Conservation (phyloP, 2,888 invertebrate species). For the Meganola albula region DNA sequence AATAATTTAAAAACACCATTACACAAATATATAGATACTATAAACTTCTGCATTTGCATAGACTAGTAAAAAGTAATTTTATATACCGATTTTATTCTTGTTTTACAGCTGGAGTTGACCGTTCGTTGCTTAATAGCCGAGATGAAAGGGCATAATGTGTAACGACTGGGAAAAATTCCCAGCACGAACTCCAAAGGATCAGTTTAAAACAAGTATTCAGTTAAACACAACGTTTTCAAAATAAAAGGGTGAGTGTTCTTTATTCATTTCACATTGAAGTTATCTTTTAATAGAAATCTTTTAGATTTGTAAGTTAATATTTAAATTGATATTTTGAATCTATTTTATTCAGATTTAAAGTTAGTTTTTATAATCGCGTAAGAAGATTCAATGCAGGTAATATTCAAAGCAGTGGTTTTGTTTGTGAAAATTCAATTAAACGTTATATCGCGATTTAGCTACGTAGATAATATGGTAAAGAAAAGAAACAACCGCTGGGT, state of each 20-base stretch:
- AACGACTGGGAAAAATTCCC: slow-evolving; percentile 41
- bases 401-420: no score
- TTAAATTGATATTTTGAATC: no score
- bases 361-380: no score
- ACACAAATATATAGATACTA: slow-evolving; percentile 23
- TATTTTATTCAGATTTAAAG: no score
- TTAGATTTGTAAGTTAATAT: no score
- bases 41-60: slow-evolving; percentile 52
- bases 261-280: slow-evolving; percentile 3
- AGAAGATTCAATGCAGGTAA: no score
- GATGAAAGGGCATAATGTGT: slow-evolving; percentile 46
- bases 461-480: no score
- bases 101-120: slow-evolving; percentile 45
- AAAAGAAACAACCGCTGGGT: no score
- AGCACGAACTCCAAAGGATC: slow-evolving; percentile 26
- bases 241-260: slow-evolving; percentile 22
- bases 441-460: no score
- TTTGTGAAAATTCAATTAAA: no score
- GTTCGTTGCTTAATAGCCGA: slow-evolving; percentile 47
- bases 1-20: slow-evolving; percentile 12
- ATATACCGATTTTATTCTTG: slow-evolving; percentile 47
- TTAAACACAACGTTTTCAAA: slow-evolving; percentile 21
- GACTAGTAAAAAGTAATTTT: slow-evolving; percentile 36
- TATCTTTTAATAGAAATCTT: no score
- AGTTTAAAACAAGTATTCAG: slow-evolving; percentile 31